Evolutionary conservation across 2,888 invertebrate species (phyloP).

Genomic region (Troilus luridus): DNA sequence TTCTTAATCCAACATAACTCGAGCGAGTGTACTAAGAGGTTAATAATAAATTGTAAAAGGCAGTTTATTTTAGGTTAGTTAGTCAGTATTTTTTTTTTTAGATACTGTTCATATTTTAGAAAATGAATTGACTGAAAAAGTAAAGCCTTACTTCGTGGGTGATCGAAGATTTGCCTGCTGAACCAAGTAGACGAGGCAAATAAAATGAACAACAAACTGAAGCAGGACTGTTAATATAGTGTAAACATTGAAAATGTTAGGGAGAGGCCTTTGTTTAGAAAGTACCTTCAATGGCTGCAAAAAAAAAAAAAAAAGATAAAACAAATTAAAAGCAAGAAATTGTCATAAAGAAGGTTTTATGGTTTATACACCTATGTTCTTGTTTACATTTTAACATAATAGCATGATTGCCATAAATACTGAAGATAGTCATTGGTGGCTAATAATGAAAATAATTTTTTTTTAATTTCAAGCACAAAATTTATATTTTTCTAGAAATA

Average conservation of each 20-base stretch:
- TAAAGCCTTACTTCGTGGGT: constrained; percentile 76
- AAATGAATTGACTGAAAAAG: neutral
- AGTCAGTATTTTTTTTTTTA: neutral
- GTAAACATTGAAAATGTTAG: constrained; percentile 98
- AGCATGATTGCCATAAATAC: no score
- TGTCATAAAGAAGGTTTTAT: neutral
- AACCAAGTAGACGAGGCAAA: constrained; percentile 90
- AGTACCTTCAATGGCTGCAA: constrained; percentile 90
- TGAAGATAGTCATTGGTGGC: no score
- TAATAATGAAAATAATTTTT: no score
- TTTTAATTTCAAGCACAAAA: no score
- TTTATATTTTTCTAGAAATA: no score
- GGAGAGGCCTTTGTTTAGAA: constrained; percentile 94
- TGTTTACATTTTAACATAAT: neutral
- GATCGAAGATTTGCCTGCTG: constrained; percentile 82
- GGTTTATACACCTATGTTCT: neutral
- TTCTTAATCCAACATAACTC: no score
- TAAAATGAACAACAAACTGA: constrained; percentile 96
- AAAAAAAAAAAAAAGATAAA: constrained; percentile 55
- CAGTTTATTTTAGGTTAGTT: no score
- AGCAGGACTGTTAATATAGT: constrained; percentile 94
- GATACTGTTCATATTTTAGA: neutral
- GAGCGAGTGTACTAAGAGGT: no score
- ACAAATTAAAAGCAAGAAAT: neutral
- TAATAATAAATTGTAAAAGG: neutral